These are phyloP conservation scores for Drosophila seguyi DNA, from an alignment of 1,140 invertebrate species.

Conservation along the genomic window DNA sequence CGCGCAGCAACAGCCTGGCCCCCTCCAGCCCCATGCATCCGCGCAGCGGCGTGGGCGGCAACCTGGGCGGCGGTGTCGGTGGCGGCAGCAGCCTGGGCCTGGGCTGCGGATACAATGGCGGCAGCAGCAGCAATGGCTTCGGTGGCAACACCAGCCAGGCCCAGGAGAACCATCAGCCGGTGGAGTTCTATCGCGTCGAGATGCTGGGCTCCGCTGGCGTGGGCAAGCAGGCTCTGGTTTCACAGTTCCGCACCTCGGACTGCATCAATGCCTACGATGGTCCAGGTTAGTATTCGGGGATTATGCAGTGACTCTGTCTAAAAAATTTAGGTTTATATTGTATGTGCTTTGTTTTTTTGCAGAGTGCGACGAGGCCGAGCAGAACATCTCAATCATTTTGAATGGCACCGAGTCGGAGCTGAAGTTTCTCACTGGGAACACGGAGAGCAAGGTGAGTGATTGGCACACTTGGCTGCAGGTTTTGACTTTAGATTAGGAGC, in stretches of 20 bases:
- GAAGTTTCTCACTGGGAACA: conserved; percentile 88
- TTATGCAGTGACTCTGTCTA: not conserved
- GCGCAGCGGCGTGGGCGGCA: conserved; percentile 71
- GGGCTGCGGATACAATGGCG: conserved; percentile 74
- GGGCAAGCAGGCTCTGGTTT: conserved; percentile 95
- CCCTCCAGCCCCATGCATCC: conserved; percentile 85
- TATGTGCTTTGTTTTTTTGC: too few species aligned
- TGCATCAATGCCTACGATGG: conserved; percentile 97
- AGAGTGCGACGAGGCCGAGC: conserved; percentile 90
- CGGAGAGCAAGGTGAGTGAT: conserved; percentile 86
- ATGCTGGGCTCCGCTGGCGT: conserved; percentile 94
- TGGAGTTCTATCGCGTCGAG: conserved; percentile 90
- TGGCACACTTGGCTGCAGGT: conserved; percentile 2
- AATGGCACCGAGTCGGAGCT: conserved; percentile 96
- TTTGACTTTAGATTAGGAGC: not conserved
- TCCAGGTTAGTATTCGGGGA: conserved; percentile 87
- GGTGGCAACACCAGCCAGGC: conserved; percentile 67
- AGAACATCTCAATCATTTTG: conserved; percentile 94
- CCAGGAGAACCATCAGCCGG: conserved; percentile 71
- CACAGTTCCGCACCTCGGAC: conserved; percentile 97
- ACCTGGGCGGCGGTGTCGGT: conserved; percentile 68
- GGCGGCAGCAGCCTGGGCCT: conserved; percentile 83
- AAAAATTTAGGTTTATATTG: conserved; percentile 11
- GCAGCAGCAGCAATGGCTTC: conserved; percentile 83
- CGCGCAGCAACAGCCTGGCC: conserved; percentile 91